Conservation (phyloP, 2,888 invertebrate species). For the Athrips mouffetella region DNA sequence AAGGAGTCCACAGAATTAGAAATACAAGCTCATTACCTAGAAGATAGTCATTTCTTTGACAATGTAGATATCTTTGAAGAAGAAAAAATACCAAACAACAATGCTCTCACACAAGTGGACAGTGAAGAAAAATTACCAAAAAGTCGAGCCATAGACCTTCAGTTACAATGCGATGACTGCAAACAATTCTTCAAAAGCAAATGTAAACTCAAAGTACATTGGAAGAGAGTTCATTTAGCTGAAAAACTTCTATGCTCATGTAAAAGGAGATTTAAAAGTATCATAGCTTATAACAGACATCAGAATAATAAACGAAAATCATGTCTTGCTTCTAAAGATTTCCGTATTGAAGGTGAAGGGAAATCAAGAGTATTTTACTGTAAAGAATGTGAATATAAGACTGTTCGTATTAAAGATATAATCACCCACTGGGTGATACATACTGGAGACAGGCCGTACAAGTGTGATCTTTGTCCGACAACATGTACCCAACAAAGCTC, state of each 20-base stretch:
- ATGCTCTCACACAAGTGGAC: conserved; percentile 8
- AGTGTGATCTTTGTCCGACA: conserved; percentile 48
- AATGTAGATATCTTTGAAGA: conserved; percentile 12
- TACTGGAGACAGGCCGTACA: conserved; percentile 48
- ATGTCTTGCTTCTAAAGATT: conserved; percentile 33
- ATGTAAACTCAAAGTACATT: conserved; percentile 43
- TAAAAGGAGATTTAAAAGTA: conserved; percentile 42
- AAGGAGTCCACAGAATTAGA: conserved; percentile 25
- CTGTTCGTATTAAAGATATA: conserved; percentile 46
- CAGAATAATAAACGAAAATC: conserved; percentile 29
- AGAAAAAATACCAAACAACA: conserved; percentile 9
- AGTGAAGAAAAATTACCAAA: conserved; percentile 21
- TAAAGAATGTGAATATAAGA: conserved; percentile 48
- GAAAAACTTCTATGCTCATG: conserved; percentile 36
- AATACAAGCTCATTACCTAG: conserved; percentile 2
- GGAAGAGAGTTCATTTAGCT: conserved; percentile 36
- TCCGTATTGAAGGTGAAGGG: conserved; percentile 46
- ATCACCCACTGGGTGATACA: conserved; percentile 46
- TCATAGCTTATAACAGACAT: conserved; percentile 41
- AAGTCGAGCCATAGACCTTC: conserved; percentile 35
- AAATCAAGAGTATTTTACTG: conserved; percentile 41
- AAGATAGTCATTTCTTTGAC: conserved; percentile 14
- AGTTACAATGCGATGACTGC: conserved; percentile 47
- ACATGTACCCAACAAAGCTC: conserved; percentile 50
- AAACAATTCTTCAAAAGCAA: conserved; percentile 38